phyloP scores from a whole-genome alignment of 2,797 vertebrate genomes.

The Urocyon cinereoargenteus region DNA sequence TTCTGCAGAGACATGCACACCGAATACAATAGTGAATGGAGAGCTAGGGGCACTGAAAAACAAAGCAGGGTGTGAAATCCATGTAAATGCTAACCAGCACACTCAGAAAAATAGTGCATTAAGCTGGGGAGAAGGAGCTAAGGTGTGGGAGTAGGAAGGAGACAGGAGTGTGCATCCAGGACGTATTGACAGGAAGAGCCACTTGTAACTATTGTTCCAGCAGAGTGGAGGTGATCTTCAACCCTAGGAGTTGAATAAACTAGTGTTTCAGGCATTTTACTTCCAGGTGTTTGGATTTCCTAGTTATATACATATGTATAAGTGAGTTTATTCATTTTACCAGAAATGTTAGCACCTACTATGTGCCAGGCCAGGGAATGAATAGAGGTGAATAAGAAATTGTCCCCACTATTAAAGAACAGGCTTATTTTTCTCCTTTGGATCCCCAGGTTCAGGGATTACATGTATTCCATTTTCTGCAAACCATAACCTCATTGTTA shows the following conservation, averaged over 20 bases:
- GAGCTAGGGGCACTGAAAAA: neutral
- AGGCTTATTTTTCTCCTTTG: constrained; percentile 31
- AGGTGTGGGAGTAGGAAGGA: neutral
- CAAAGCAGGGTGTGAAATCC: neutral
- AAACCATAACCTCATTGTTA: constrained; percentile 34
- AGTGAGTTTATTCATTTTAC: neutral
- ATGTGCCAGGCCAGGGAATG: neutral
- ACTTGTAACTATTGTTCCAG: neutral
- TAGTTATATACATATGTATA: neutral
- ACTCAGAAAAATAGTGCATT: neutral
- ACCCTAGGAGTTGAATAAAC: neutral
- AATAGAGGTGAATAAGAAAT: constrained; percentile 31
- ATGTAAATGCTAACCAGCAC: neutral
- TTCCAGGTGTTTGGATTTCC: neutral
- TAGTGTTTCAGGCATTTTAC: neutral
- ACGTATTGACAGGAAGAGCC: neutral
- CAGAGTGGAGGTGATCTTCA: neutral
- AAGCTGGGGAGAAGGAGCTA: neutral
- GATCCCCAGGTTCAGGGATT: neutral
- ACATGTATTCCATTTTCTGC: constrained; percentile 26
- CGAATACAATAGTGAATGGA: neutral
- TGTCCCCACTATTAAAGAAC: neutral
- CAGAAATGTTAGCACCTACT: neutral
- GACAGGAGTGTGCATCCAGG: neutral
- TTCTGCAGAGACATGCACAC: neutral